Base-by-base conservation (phyloP, 2,888 invertebrate species). In the Ectemnius cavifrons region DNA sequence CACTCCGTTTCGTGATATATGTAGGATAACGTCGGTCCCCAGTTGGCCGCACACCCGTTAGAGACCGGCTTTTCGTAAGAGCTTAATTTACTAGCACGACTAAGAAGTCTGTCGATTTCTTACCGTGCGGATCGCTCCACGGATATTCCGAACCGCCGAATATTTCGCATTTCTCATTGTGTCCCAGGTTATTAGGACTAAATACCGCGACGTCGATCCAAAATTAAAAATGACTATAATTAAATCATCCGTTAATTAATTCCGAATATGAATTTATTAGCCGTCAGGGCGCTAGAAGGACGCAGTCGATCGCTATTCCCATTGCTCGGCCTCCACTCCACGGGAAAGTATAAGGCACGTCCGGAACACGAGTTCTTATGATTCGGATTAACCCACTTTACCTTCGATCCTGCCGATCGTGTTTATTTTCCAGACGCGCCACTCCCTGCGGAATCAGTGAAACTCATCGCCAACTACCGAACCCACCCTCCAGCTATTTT, bases 241-340 rank as follows among this genome's bases (percentile, higher is more conserved):
- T 83, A 83, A 85, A 82, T 81, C 78, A 63, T 4, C 63, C 77
- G 78, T 75, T 80, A 82, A 83, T 84, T 78, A 84, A 83, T 83
- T 84, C 74, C 52, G 74, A 74, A 77, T 80, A 78, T 78, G 71
- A 82, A 84, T 84, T 84, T 77, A 78, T 80, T 77, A 66, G 58
- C 49, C 23, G 23, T 6, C 5, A 18, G 23, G 13, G 60, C 59
- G 61, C 56, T 62, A 47, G 71, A 69, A 82, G 70, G 66, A 73
- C 72, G 58, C 27, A 16, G 20, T 20, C 23, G 63, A 23, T 64
- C 64, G 60, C 70, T 67, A 72, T 59, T 57, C 18, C 61, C 63
- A 60, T 60, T 71, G 66, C 70, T 63, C 73, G 66, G 71, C 18
- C 28, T 37, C 37, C 37, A 37, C 37, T 37, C 37, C 37, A 60